A percentile compares a stretch with the other conserved stretches of the same genome.
These are phyloP conservation scores for Pristionchus entomophagus DNA, from an alignment of 2,888 invertebrate species.

Conservation along the genomic window DNA sequence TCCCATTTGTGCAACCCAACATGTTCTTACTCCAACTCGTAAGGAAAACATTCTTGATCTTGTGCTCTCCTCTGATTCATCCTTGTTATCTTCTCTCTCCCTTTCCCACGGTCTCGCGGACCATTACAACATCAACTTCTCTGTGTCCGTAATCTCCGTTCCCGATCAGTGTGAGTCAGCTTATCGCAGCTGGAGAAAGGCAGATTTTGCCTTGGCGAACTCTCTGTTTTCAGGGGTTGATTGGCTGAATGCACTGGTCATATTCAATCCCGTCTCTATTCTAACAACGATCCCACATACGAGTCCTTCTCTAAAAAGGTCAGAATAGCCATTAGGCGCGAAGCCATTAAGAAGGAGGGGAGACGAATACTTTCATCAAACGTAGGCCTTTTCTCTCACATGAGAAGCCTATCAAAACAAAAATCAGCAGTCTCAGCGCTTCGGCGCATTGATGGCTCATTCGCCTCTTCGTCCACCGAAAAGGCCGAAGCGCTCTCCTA, in stretches of 20 bases:
- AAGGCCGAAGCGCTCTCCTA: background rate
- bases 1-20: background rate
- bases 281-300: background rate
- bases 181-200: conserved; percentile 3
- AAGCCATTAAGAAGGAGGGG: background rate
- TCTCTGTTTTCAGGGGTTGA: conserved; percentile 2
- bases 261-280: background rate
- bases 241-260: background rate
- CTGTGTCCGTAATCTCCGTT: background rate
- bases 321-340: background rate
- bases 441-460: background rate
- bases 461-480: background rate
- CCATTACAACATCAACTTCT: background rate
- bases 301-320: conserved; percentile 18
- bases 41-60: background rate
- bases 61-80: background rate
- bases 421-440: background rate
- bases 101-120: background rate
- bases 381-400: background rate
- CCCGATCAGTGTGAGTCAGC: background rate
- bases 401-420: background rate
- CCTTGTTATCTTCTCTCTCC: background rate
- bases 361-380: background rate
- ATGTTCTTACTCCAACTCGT: conserved; percentile 9
- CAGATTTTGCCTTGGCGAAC: background rate